phyloP scores from a whole-genome alignment of 2,888 invertebrate genomes.

The Acleris emargana region DNA sequence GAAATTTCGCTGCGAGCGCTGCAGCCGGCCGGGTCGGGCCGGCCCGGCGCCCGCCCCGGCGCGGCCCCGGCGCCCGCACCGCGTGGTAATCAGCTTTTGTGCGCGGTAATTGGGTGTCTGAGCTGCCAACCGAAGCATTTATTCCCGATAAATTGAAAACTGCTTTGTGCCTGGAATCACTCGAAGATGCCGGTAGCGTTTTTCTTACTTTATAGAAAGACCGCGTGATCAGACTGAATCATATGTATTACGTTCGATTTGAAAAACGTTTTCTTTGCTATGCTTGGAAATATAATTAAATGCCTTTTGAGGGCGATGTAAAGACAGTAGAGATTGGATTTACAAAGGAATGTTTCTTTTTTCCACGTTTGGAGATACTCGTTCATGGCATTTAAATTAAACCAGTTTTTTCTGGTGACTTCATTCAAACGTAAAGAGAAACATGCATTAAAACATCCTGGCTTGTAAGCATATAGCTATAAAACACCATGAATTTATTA shows the following conservation, averaged over 20 bases:
- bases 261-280: conserved; percentile 12
- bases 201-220: conserved; percentile 52
- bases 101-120: conserved; percentile 82
- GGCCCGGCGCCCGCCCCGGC: conserved; percentile 55
- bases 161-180: conserved; percentile 77
- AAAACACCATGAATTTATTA: background rate
- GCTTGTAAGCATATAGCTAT: background rate
- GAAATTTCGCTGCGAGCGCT: conserved; percentile 61
- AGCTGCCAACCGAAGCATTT: conserved; percentile 82
- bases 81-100: conserved; percentile 82
- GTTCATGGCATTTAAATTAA: too few relatives aligned
- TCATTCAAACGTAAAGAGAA: too few relatives aligned
- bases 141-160: conserved; percentile 82
- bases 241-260: conserved; percentile 21
- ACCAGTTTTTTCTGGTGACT: too few relatives aligned
- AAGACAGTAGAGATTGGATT: background rate
- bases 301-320: background rate
- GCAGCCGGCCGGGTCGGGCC: conserved; percentile 41
- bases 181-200: conserved; percentile 66
- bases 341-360: too few relatives aligned
- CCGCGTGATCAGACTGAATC: conserved; percentile 42
- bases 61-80: conserved; percentile 43
- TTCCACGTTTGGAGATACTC: too few relatives aligned
- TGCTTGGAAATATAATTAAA: background rate
- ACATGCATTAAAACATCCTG: too few relatives aligned